phyloP scores from a whole-genome alignment of 2,888 invertebrate species.

The Philaethria dido region DNA sequence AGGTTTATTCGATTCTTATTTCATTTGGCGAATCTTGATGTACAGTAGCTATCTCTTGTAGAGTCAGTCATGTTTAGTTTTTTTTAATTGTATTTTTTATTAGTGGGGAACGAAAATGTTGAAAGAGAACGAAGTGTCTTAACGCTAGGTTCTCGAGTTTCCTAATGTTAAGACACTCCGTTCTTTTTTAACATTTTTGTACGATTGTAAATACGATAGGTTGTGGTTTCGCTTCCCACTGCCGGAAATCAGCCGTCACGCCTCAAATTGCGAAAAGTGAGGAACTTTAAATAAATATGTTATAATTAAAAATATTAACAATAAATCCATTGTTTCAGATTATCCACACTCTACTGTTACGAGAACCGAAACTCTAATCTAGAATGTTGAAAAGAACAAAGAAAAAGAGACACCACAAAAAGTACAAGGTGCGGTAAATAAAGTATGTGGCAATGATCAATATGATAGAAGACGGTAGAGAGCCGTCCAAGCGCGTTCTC shows the following conservation, averaged over 20 bases:
- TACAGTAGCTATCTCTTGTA: background rate
- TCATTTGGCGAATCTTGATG: background rate
- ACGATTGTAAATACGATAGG: too few species aligned
- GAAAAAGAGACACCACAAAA: constrained; percentile 61
- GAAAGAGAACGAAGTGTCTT: too few species aligned
- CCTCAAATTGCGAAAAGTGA: too few species aligned
- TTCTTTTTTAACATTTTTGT: too few species aligned
- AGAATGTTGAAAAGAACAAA: constrained; percentile 59
- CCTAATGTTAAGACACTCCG: too few species aligned
- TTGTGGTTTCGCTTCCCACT: too few species aligned
- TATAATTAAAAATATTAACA: background rate
- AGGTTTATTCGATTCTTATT: constrained; percentile 12
- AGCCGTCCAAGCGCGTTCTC: constrained; percentile 49
- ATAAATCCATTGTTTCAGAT: constrained; percentile 46
- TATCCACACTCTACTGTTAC: constrained; percentile 15
- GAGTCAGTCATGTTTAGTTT: background rate
- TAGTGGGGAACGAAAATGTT: too few species aligned
- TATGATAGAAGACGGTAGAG: constrained; percentile 58
- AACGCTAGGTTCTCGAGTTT: too few species aligned
- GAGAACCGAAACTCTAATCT: constrained; percentile 35
- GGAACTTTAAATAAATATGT: background rate
- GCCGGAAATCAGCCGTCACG: too few species aligned
- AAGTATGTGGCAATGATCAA: constrained; percentile 50
- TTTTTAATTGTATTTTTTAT: too few species aligned
- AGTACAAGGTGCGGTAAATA: constrained; percentile 67